Percentiles rank a stretch among this genome's conserved stretches.
These are phyloP conservation scores for Pollenia angustigena DNA, from an alignment of 2,888 invertebrate genomes.

Conservation along the genomic window DNA sequence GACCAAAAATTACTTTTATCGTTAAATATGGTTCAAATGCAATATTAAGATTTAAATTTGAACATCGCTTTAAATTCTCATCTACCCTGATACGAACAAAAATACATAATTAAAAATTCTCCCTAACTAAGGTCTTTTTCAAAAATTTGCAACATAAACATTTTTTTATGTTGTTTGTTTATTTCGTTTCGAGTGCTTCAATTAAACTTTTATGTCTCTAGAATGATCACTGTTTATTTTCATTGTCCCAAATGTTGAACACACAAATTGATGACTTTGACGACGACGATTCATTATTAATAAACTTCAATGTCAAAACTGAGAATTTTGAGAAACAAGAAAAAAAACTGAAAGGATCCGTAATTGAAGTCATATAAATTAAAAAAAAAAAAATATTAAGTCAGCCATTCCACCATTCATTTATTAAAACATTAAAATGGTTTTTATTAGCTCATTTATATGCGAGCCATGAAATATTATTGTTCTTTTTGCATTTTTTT, in stretches of 20 bases:
- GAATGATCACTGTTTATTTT: constrained; percentile 44
- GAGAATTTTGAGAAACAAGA: constrained; percentile 10
- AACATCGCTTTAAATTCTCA: too few species aligned
- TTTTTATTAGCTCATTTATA: constrained; percentile 47
- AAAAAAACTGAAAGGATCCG: constrained; percentile 30
- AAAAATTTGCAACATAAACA: constrained; percentile 41
- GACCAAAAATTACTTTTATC: too few species aligned
- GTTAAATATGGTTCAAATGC: too few species aligned
- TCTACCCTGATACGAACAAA: too few species aligned
- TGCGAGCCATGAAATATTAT: constrained; percentile 47
- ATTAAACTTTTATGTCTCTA: constrained; percentile 39
- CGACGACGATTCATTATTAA: constrained; percentile 37
- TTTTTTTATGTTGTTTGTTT: constrained; percentile 20
- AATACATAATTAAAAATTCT: background rate
- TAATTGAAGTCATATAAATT: constrained; percentile 23
- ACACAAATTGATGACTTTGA: constrained; percentile 44
- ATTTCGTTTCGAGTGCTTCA: constrained; percentile 25
- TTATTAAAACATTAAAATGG: background rate
- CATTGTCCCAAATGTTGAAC: constrained; percentile 34
- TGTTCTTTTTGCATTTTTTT: constrained; percentile 37
- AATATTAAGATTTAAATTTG: too few species aligned
- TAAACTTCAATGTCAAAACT: constrained; percentile 59
- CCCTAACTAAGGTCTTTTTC: background rate
- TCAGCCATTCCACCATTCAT: background rate
- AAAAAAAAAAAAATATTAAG: background rate